These are phyloP conservation scores for Stictonetta naevosa DNA, from an alignment of 2,113 vertebrate genomes.

Conservation along the genomic window DNA sequence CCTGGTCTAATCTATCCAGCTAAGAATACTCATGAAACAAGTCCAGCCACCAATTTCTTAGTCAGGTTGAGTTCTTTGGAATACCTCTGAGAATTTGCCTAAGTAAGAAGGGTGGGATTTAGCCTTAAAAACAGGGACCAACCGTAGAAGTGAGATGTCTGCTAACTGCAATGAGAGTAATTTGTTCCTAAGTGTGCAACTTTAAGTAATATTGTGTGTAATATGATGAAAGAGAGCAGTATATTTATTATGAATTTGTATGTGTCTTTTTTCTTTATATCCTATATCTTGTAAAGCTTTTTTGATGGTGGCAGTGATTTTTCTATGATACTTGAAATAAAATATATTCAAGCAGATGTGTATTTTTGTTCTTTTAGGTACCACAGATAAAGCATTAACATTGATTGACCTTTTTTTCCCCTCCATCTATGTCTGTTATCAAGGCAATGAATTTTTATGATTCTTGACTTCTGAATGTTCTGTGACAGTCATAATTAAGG, in stretches of 20 bases:
- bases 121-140: neutral
- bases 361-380: neutral
- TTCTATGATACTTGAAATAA: conserved; percentile 27
- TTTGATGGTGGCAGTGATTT: neutral
- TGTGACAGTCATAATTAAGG: neutral
- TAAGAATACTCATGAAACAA: neutral
- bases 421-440: neutral
- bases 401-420: neutral
- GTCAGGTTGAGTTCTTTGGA: neutral
- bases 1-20: too few relatives aligned
- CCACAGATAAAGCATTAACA: neutral
- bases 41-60: neutral
- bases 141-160: neutral
- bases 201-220: neutral
- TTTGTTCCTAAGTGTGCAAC: neutral
- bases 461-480: neutral
- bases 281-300: neutral
- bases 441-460: neutral
- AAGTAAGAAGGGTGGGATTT: neutral
- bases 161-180: neutral
- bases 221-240: neutral
- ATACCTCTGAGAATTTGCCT: neutral
- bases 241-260: neutral
- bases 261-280: neutral
- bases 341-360: neutral